Base-by-base conservation (phyloP, 23 tunicate species). In the Phallusia fumigata region DNA sequence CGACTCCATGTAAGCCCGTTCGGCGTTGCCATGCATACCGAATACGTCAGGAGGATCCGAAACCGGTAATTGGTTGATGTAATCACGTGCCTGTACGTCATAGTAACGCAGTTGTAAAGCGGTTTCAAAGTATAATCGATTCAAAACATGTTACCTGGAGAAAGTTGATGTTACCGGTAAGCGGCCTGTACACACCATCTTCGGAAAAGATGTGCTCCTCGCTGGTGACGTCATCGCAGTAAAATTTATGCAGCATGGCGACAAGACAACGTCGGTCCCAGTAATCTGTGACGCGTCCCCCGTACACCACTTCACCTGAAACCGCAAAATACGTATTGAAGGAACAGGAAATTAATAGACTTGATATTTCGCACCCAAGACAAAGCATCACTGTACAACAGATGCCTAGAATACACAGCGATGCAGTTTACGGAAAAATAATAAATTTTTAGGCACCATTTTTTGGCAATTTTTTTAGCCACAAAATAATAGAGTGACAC, bases 11-110 rank as follows among this genome's bases (percentile, higher is more conserved):
- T 88, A 87, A 19, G 98, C 98, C 28, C 83, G 52, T 75, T 94
- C 98, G 0, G 98, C 94, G 64, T 94, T 94, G 65, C 86, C 86
- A 75, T 89, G 90, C 98, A 94, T 94, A 6, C 98, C 98, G 65
- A 94, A 94, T 44, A 94, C 83, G 78, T 94, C 98, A 18, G 98
- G 98, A 12, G 98, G 92, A 52, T 94, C 98, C 3, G 78, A 69
- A 22, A 86, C 74, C 19, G 94, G 98, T 0, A 94, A 88, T n/a
- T 74, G 35, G 76, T 88, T 83, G 72, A 94, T 64, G 64, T 85
- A 86, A 16, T 83, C 88, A 31, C 89, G 83, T 30, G 89, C 81
- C 94, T 93, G 81, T 28, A 77, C 45, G 30, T 49, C 44, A 87
- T 58, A 0, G 31, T 1, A 69, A 35, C 16, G 32, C 65, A 35